phyloP scores from a whole-genome alignment of 2,113 vertebrate species.

The Suricata suricatta region DNA sequence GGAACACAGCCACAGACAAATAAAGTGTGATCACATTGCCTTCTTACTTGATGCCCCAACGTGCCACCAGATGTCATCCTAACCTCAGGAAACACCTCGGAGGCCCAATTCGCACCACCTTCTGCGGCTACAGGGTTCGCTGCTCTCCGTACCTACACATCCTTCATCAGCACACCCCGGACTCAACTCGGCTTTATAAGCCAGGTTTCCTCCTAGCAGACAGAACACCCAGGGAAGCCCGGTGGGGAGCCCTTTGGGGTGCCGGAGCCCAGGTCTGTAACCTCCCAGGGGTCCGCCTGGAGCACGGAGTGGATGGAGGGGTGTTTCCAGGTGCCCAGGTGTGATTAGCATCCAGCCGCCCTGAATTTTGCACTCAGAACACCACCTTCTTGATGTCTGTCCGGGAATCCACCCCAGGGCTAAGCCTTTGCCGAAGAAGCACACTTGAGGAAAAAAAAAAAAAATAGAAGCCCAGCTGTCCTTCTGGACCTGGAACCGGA shows the following conservation, averaged over 20 bases:
- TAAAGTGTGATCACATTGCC: neutral
- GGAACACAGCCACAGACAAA: neutral
- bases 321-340: neutral
- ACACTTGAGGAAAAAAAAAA: neutral
- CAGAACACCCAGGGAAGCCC: neutral
- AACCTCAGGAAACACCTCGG: neutral
- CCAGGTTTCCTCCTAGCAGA: neutral
- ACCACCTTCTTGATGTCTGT: neutral
- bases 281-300: neutral
- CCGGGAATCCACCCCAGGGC: neutral
- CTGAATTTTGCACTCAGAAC: neutral
- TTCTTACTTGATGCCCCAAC: neutral
- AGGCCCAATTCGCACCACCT: accelerated
- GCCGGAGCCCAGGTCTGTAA: accelerated
- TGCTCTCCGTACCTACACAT: too few species aligned
- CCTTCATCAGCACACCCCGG: neutral
- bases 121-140: accelerated
- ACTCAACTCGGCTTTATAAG: neutral
- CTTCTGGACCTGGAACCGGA: neutral
- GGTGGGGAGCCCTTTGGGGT: too few species aligned
- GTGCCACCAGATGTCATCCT: conserved; percentile 50
- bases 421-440: neutral
- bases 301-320: accelerated
- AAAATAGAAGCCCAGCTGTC: neutral
- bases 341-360: accelerated